Evolutionary conservation across 2,888 invertebrate genomes (phyloP), one percentile per base, ranked within the genome.

Genomic region (Galeruca laticollis): DNA sequence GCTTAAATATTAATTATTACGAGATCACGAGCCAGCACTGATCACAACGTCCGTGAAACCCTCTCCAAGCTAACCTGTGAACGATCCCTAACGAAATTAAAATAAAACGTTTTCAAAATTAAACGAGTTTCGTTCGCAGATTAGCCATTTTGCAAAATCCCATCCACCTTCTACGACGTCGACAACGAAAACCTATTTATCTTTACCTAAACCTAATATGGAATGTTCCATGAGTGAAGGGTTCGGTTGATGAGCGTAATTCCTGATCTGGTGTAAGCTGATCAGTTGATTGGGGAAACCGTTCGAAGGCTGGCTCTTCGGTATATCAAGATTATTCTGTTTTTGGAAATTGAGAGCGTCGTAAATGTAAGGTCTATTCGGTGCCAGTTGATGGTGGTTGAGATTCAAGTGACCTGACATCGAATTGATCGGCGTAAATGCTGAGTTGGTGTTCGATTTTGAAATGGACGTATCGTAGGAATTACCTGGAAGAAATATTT

Each of bases 231-330:
- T 90, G 59, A 93, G 86, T 69, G 92, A 89, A 47, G 90, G 88
- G 75, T 94, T 92, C 72, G 96, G 96, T 84, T 96, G 96, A 84
- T 96, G 96, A 74, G 96, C 95, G 86, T 97, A 98, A 86, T 97
- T 97, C 86, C 97, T 91, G 82, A 98, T 98, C 88, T 98, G 97
- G 87, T 98, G 97, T 78, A 98, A 89, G 78, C 97, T 96, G 86
- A 97, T 97, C 87, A 97, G 88, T 86, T 97, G 96, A 85, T 96
- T 96, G 71, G 96, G 96, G 86, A 97, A 96, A 60, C 89, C 87
- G 82, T 88, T 88, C 71, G 90, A 87, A 70, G 87, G 88, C 84
- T 92, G 92, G 76, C 85, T 85, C 72, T 88, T 88, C 63, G 84
- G 85, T 73, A 85, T 78, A 68, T 86, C 85, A 69, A 87, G 73